Evolutionary conservation across 2,888 invertebrate genomes (phyloP), one percentile per base, ranked within the genome.

Genomic region (Crocallis elinguaria): DNA sequence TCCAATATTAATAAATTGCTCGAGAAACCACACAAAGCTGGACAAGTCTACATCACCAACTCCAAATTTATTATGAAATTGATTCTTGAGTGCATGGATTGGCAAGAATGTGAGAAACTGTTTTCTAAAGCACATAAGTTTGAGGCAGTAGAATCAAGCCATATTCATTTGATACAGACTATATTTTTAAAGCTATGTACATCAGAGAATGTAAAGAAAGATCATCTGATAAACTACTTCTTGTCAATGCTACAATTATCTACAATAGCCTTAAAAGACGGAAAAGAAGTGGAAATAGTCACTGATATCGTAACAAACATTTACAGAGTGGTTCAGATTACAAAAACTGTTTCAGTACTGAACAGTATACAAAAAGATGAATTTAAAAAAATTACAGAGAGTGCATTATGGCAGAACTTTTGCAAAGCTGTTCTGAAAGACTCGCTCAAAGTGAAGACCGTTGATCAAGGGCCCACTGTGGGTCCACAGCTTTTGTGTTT

Each of bases 1-100:
- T 81, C 90, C 0, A 93, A 94, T 57, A 93, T 96, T 25, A 76
- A 88, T 41, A 94, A 94, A 77, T 88, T 93, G 55, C 80, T 95
- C 32, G 93, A 94, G 67, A 95, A 95, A 70, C 95, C 95, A 0
- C 94, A 94, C 57, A 95, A 95, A 82, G 93, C 93, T 2, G 94
- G 94, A 0, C 93, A 93, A 62, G 93, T 95, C 42, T 94, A 95
- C 61, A 83, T 93, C 33, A 92, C 93, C 48, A 93, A 94, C 73
- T 89, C 93, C 50, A 75, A 84, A 44, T 92, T 94, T n/a, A 88
- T 95, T 17, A 84, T 86, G 6, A 90, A 92, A 61, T 75, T 96
- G 36, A 92, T 95, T 29, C 79, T 93, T 0, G 86, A 89, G 62
- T 94, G 93, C 67, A 93, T 94, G 93, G 88, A 92, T 0, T 58